A percentile compares a stretch with the other conserved stretches of the same genome.
phyloP scores from a whole-genome alignment of 2,797 vertebrate genomes.

The Vipera latastei region DNA sequence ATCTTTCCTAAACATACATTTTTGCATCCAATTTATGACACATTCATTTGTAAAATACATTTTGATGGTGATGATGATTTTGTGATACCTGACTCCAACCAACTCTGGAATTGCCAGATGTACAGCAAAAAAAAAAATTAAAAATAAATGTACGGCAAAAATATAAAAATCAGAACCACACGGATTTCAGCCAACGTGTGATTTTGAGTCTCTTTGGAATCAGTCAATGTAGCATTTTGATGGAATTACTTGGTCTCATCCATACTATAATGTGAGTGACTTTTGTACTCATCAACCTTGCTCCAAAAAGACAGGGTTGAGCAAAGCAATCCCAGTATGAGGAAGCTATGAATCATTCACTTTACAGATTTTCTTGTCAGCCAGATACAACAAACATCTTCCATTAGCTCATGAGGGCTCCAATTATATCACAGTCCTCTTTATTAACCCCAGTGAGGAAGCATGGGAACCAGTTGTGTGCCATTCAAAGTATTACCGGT shows the following conservation, averaged over 20 bases:
- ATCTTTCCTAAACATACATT: neutral
- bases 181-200: neutral
- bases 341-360: neutral
- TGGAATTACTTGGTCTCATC: neutral
- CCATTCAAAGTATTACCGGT: neutral
- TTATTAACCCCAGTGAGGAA: neutral
- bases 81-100: neutral
- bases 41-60: neutral
- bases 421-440: neutral
- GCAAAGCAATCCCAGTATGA: neutral
- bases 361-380: neutral
- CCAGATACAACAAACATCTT: neutral
- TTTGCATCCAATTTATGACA: neutral
- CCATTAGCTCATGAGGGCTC: neutral
- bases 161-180: neutral
- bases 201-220: neutral
- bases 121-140: neutral
- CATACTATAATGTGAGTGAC: neutral
- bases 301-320: neutral
- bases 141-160: neutral
- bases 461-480: neutral
- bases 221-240: neutral
- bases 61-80: neutral
- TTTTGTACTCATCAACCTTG: neutral
- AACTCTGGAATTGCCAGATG: neutral